phyloP scores from a whole-genome alignment of 2,113 vertebrate genomes.

The Glaucidium brasilianum region DNA sequence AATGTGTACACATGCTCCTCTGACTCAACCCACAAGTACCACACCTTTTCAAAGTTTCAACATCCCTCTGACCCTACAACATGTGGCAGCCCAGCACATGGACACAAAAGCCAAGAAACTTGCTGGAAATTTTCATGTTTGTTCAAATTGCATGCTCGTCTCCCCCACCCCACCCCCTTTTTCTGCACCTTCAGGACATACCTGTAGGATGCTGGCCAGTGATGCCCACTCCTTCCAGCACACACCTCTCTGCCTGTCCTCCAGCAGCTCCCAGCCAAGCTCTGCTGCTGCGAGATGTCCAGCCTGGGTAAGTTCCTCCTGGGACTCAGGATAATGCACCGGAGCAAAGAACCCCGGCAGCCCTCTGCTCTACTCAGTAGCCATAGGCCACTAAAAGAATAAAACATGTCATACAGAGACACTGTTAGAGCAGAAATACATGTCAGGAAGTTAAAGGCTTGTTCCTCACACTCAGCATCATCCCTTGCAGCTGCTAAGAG shows the following conservation, averaged over 20 bases:
- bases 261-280: background rate
- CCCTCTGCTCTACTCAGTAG: background rate
- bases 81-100: rapidly evolving
- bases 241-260: background rate
- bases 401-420: background rate
- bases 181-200: background rate
- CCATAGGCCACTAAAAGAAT: background rate
- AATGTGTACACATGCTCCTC: background rate
- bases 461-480: background rate
- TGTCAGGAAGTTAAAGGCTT: background rate
- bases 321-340: background rate
- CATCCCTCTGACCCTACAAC: background rate
- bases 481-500: background rate
- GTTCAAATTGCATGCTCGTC: too few species aligned
- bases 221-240: background rate
- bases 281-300: background rate
- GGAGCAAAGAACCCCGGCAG: background rate
- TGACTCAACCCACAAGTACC: background rate
- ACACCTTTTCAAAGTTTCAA: background rate
- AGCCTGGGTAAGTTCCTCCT: background rate
- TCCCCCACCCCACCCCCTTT: background rate
- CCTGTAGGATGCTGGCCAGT: background rate
- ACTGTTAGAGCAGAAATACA: background rate
- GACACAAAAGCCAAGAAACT: background rate
- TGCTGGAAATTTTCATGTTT: background rate